phyloP scores from a whole-genome alignment of 2,113 vertebrate genomes.

The Vimba vimba region DNA sequence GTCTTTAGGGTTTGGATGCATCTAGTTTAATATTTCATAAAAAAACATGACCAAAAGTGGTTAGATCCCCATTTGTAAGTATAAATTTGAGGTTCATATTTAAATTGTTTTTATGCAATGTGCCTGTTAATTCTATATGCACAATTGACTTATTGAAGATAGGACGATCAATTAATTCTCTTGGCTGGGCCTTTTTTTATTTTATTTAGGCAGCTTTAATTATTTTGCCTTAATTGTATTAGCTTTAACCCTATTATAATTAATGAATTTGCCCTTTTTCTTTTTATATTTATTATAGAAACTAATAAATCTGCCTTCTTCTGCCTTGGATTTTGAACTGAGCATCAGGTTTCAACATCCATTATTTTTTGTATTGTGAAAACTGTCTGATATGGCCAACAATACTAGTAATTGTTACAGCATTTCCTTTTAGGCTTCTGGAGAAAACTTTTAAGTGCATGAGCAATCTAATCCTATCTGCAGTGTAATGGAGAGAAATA shows the following conservation, averaged over 20 bases:
- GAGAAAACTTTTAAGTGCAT: neutral
- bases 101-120: slow-evolving; percentile 46
- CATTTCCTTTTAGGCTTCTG: slow-evolving; percentile 13
- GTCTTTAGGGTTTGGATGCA: neutral
- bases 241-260: slow-evolving; percentile 41
- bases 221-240: slow-evolving; percentile 56
- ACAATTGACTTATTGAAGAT: slow-evolving; percentile 35
- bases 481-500: neutral
- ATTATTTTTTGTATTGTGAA: slow-evolving; percentile 13
- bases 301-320: slow-evolving; percentile 55
- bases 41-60: neutral
- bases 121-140: slow-evolving; percentile 49
- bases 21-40: neutral
- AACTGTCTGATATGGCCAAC: slow-evolving; percentile 10
- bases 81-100: slow-evolving; percentile 11
- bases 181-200: slow-evolving; percentile 54
- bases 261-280: slow-evolving; percentile 36
- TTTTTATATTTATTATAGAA: slow-evolving; percentile 61
- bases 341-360: slow-evolving; percentile 22
- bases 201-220: slow-evolving; percentile 57
- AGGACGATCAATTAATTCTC: slow-evolving; percentile 29
- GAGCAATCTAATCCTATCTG: neutral
- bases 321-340: slow-evolving; percentile 40
- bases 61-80: neutral
- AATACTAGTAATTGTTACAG: slow-evolving; percentile 10